These are phyloP conservation scores for Nesoenas mayeri DNA, from an alignment of 2,113 vertebrate genomes.

Conservation along the genomic window DNA sequence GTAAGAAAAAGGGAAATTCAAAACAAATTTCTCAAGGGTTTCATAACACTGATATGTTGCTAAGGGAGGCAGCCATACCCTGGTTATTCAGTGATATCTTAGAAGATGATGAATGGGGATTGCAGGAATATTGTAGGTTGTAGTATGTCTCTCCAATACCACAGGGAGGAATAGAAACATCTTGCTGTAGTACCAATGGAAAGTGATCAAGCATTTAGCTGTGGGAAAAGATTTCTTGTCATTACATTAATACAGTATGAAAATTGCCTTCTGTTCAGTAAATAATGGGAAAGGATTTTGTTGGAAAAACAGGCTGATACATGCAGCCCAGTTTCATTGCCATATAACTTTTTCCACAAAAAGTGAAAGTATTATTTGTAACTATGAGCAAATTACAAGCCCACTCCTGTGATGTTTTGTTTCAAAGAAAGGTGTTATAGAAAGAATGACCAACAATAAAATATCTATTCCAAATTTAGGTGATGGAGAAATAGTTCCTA, in stretches of 20 bases:
- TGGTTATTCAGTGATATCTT: neutral
- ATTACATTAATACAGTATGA: neutral
- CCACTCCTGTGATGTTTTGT: neutral
- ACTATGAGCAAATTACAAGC: neutral
- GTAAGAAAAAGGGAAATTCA: neutral
- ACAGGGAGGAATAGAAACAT: neutral
- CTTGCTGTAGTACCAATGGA: neutral
- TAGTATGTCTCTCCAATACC: neutral
- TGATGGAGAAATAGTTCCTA: neutral
- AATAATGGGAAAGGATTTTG: neutral
- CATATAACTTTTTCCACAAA: neutral
- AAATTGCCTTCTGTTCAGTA: conserved; percentile 2
- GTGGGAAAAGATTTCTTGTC: neutral
- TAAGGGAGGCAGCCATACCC: neutral
- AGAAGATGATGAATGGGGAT: neutral
- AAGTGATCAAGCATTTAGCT: neutral
- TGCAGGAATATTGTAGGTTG: neutral
- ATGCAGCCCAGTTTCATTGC: neutral
- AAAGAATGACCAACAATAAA: neutral
- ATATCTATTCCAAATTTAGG: neutral
- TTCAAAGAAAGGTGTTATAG: neutral
- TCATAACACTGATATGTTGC: neutral
- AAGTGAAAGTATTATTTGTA: neutral
- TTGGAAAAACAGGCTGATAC: neutral
- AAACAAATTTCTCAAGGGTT: neutral